Evolutionary conservation across 2,888 invertebrate genomes (phyloP), one percentile per base, ranked within the genome.

Genomic region (Antheraea assamensis): DNA sequence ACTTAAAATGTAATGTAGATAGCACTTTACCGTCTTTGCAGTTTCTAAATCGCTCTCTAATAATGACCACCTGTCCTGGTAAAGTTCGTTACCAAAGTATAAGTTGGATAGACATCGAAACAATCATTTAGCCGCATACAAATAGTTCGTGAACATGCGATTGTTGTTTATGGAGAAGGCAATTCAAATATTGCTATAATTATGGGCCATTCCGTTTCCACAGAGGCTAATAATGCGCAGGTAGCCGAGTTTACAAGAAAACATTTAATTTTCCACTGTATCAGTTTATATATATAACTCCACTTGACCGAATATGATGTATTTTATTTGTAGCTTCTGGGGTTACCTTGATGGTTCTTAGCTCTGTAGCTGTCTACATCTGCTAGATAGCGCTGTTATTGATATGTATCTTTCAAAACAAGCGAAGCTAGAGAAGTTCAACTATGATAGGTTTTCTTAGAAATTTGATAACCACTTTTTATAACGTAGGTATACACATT

Each of bases 121-220:
- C 84, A 87, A 87, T 86, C 83, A 87, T 88, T 85, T 83, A 84
- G 79, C 87, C 86, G 88, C 87, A 89, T 85, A 88, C 80, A 85
- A 92, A 92, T 90, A 86, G 90, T 87, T 87, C 78, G 81, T 80
- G 76, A 87, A 88, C 92, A 92, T 92, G 92, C 92, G 88, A 92
- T 86, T 88, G 85, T 83, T 81, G 85, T 87, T 90, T 90, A 89
- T 88, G 88, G 87, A 87, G 87, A 90, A 89, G 84, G 86, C 87
- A 90, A 89, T 90, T 90, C 90, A 88, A 91, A 91, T 90, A 91
- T 89, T 87, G 88, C 91, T 90, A 87, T 92, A 91, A 92, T 92
- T 91, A 91, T 85, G 88, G 86, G 88, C 88, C 88, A 87, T 91
- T 92, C 87, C 86, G 85, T 90, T 91, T 86, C 88, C 84, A 90